phyloP scores from a whole-genome alignment of 2,797 vertebrate species.

The Ceryle rudis region DNA sequence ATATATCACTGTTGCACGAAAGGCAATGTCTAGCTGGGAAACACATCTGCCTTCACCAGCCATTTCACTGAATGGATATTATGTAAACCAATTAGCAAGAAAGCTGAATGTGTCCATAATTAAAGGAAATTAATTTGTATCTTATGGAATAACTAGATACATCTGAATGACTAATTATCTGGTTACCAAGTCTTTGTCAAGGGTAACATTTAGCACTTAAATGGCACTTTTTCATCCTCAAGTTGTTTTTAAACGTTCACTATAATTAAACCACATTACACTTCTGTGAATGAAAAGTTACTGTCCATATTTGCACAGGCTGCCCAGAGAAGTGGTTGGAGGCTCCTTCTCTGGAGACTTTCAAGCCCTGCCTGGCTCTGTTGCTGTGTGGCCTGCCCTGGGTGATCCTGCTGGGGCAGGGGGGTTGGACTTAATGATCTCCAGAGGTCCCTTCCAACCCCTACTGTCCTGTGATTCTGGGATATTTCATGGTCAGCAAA shows the following conservation, averaged over 20 bases:
- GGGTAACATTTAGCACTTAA: background rate
- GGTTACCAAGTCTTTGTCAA: slow-evolving; percentile 2
- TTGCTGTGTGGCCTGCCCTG: no score
- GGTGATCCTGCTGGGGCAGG: no score
- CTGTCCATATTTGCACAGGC: background rate
- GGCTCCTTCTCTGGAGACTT: no score
- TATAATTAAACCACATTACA: slow-evolving; percentile 23
- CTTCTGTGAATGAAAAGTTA: background rate
- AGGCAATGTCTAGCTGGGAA: background rate
- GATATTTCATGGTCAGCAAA: background rate
- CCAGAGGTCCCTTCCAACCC: no score
- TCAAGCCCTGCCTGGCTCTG: no score
- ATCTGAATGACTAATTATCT: slow-evolving; percentile 3
- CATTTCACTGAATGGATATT: background rate
- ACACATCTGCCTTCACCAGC: background rate
- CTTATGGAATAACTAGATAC: slow-evolving; percentile 19
- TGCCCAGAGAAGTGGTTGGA: no score
- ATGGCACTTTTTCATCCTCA: background rate
- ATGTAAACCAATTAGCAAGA: slow-evolving; percentile 24
- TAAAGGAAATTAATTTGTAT: slow-evolving; percentile 5
- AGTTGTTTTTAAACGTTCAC: slow-evolving; percentile 35
- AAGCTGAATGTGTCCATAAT: background rate
- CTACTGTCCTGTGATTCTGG: no score
- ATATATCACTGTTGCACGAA: background rate
- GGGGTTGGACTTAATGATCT: no score